These are phyloP conservation scores for Paradisaea rubra DNA, from an alignment of 2,113 vertebrate species.

Conservation along the genomic window DNA sequence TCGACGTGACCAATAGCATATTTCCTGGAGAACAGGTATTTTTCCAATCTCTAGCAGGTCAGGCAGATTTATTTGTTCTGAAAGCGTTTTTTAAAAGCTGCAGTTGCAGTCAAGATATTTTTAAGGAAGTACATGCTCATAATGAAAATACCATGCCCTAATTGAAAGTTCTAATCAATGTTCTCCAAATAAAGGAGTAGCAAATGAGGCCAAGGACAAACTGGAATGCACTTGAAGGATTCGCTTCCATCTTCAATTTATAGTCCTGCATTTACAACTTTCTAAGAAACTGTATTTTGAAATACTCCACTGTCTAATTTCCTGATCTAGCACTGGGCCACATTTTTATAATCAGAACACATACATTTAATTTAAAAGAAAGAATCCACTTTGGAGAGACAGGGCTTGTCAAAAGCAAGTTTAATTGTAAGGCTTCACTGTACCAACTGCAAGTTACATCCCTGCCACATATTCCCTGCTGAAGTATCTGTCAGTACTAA, in stretches of 20 bases:
- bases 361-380: background rate
- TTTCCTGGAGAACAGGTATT: background rate
- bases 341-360: background rate
- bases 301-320: background rate
- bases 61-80: background rate
- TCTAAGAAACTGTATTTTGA: background rate
- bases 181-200: background rate
- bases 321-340: background rate
- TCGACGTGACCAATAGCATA: background rate
- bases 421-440: background rate
- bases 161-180: slow-evolving; percentile 28
- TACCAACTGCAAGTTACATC: background rate
- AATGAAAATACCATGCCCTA: slow-evolving; percentile 42
- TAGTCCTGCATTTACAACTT: background rate
- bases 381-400: background rate
- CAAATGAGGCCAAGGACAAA: slow-evolving; percentile 51
- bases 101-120: slow-evolving; percentile 19
- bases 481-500: background rate
- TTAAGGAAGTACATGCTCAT: background rate
- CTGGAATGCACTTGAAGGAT: background rate
- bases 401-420: background rate
- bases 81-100: slow-evolving; percentile 4
- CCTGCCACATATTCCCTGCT: background rate
- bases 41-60: background rate
- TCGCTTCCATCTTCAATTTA: background rate